Conservation (phyloP, 2,888 invertebrate genomes). For the Myopa tessellatipennis region DNA sequence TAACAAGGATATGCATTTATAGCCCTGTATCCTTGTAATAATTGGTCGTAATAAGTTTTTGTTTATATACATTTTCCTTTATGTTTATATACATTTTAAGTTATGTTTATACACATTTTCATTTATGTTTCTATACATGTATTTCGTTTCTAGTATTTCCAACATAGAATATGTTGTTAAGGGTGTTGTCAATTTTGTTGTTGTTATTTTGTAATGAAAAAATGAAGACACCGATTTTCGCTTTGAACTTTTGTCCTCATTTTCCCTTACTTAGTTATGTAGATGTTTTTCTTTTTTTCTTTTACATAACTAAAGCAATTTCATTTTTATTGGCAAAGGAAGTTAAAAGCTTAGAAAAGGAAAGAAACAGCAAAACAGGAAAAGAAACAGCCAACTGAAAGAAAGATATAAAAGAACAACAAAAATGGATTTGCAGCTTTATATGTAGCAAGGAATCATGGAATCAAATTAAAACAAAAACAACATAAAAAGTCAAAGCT, state of each 20-base stretch:
- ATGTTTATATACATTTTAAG: too few relatives aligned
- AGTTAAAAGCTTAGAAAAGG: not conserved
- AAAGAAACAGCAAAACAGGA: not conserved
- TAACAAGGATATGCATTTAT: too few relatives aligned
- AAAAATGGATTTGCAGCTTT: not conserved
- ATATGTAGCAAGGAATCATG: not conserved
- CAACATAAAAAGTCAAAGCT: not conserved
- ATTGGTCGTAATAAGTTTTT: too few relatives aligned
- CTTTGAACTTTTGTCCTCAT: constrained; percentile 46
- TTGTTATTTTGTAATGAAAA: too few relatives aligned
- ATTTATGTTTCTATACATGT: too few relatives aligned
- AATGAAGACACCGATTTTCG: not conserved
- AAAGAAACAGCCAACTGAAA: constrained; percentile 15
- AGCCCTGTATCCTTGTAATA: too few relatives aligned
- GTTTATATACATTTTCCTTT: too few relatives aligned
- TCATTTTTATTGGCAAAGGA: constrained; percentile 15
- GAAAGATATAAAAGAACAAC: too few relatives aligned
- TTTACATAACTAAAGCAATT: constrained; percentile 4
- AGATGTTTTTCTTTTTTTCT: not conserved
- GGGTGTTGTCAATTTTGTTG: too few relatives aligned
- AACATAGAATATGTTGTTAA: too few relatives aligned
- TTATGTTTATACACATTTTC: too few relatives aligned
- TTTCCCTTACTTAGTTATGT: not conserved
- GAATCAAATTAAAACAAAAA: not conserved
- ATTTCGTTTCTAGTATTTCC: too few relatives aligned